phyloP scores from a whole-genome alignment of 1,140 invertebrate genomes.

The Papilio dardanus region DNA sequence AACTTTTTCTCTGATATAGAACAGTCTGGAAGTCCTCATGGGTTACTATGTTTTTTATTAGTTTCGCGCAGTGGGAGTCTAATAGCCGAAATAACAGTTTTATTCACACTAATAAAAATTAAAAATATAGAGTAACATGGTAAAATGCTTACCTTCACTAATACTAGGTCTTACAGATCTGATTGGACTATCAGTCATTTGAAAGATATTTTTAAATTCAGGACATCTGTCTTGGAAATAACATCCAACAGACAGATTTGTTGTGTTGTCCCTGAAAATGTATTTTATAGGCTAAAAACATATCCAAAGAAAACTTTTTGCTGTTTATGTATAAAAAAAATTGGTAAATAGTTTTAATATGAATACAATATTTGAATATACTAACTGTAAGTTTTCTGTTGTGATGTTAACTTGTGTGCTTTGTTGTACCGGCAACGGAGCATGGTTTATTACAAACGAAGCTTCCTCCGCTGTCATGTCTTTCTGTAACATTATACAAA shows the following conservation, averaged over 20 bases:
- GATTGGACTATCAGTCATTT: conserved; percentile 63
- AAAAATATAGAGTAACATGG: not conserved
- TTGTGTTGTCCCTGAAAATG: conserved; percentile 60
- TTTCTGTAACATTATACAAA: conserved; percentile 54
- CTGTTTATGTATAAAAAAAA: no score
- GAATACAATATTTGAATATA: conserved; percentile 3
- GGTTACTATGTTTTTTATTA: no score
- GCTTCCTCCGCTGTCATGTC: conserved; percentile 73
- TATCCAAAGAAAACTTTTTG: no score
- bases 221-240: conserved; percentile 72
- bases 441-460: conserved; percentile 63
- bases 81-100: no score
- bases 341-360: not conserved
- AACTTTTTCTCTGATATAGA: no score
- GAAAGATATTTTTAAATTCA: conserved; percentile 62
- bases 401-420: conserved; percentile 53
- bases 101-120: no score
- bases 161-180: conserved; percentile 59
- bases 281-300: no score
- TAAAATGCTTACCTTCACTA: conserved; percentile 55
- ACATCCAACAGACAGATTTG: conserved; percentile 64
- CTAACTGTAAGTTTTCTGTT: conserved; percentile 62
- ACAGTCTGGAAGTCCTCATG: no score
- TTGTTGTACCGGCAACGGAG: conserved; percentile 57
- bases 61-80: no score